Percentiles rank a stretch among this genome's conserved stretches.
phyloP scores from a whole-genome alignment of 2,113 vertebrate genomes.

The Aldabrachelys gigantea region DNA sequence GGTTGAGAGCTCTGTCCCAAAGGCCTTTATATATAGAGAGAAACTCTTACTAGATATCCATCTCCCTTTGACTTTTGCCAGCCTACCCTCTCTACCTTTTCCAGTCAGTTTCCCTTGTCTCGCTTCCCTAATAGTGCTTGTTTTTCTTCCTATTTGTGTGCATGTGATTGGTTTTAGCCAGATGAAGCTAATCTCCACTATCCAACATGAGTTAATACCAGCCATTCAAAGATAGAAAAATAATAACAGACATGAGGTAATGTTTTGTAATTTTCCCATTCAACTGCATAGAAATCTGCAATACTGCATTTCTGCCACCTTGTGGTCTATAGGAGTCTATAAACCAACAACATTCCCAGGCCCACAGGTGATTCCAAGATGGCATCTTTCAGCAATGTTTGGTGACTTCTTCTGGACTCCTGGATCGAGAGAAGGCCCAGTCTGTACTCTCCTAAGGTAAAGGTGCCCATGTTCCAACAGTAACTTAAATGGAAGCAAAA shows the following conservation, averaged over 20 bases:
- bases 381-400: neutral
- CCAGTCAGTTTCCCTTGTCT: neutral
- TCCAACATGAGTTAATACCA: neutral
- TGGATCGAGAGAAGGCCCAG: neutral
- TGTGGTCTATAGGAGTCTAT: neutral
- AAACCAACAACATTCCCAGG: neutral
- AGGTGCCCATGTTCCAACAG: neutral
- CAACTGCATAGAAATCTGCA: neutral
- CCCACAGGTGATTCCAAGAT: neutral
- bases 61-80: neutral
- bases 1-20: neutral
- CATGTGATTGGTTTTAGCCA: accelerated
- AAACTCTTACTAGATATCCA: neutral
- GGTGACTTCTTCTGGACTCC: neutral
- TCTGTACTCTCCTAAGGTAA: neutral
- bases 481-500: neutral
- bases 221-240: neutral
- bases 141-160: too few relatives aligned
- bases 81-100: neutral
- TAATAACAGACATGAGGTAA: neutral
- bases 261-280: neutral
- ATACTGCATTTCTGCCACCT: neutral
- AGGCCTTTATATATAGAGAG: neutral
- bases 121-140: neutral
- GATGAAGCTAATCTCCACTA: neutral